Percentiles rank a stretch among this genome's conserved stretches.
Evolutionary conservation across 30 jellyfish, hydroid and myxozoan genomes (phyloP).

Genomic region (Turritopsis rubra): DNA sequence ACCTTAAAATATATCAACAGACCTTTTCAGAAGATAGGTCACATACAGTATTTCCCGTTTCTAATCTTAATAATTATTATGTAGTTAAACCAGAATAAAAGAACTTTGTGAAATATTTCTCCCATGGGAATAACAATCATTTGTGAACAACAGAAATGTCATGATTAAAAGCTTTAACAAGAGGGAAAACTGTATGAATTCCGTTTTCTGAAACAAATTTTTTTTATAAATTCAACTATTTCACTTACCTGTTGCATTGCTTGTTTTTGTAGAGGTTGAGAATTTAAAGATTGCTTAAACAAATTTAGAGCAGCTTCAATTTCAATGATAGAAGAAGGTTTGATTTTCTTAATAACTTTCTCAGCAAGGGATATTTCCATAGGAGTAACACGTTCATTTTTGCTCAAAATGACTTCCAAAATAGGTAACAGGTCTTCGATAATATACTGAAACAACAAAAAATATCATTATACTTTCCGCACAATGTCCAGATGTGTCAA

Average conservation of each 20-base stretch:
- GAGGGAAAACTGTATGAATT: too few relatives aligned
- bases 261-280: background rate
- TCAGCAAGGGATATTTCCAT: background rate
- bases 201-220: background rate
- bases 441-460: background rate
- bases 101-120: too few relatives aligned
- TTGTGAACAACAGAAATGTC: too few relatives aligned
- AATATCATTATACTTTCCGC: too few relatives aligned
- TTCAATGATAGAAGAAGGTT: conserved; percentile 6
- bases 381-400: background rate
- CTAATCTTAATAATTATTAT: too few relatives aligned
- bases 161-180: too few relatives aligned
- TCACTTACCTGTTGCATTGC: background rate
- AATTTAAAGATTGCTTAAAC: conserved; percentile 3
- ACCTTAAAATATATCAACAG: background rate
- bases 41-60: too few relatives aligned
- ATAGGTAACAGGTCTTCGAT: background rate
- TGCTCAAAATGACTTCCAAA: background rate
- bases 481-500: too few relatives aligned
- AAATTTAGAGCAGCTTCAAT: background rate
- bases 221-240: background rate
- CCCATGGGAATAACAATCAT: too few relatives aligned
- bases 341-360: background rate
- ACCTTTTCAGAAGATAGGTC: too few relatives aligned
- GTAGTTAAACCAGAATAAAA: too few relatives aligned